Evolutionary conservation across 2,888 invertebrate species (phyloP).

Genomic region (Noctua fimbriata): DNA sequence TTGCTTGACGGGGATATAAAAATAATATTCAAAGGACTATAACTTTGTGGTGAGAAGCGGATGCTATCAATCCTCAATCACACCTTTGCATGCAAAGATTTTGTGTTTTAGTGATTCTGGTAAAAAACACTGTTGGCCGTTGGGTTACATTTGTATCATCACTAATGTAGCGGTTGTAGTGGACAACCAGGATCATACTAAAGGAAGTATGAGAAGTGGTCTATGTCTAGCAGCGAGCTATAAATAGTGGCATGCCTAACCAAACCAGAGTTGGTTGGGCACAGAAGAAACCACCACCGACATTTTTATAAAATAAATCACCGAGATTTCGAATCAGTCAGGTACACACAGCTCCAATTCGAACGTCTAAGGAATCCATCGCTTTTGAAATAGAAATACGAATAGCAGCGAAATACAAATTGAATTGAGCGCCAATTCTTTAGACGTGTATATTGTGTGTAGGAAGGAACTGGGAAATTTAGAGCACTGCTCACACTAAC

Average conservation of each 20-base stretch:
- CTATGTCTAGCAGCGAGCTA: too few relatives aligned
- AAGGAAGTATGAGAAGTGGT: neutral
- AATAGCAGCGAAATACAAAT: conserved; percentile 57
- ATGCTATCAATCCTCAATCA: conserved; percentile 21
- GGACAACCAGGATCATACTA: neutral
- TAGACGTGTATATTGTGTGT: conserved; percentile 14
- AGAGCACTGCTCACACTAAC: conserved; percentile 3
- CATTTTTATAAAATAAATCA: conserved; percentile 22
- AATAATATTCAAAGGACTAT: conserved; percentile 22
- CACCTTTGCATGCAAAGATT: neutral
- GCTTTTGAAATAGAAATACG: conserved; percentile 56
- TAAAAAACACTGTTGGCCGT: neutral
- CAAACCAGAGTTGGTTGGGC: neutral
- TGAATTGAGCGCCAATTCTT: conserved; percentile 52
- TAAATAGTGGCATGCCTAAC: too few relatives aligned
- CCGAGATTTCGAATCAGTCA: conserved; percentile 25
- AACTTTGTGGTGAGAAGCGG: conserved; percentile 24
- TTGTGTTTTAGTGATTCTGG: conserved; percentile 1
- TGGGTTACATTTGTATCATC: neutral
- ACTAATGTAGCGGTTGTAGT: neutral
- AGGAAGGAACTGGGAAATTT: conserved; percentile 13
- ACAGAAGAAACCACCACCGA: neutral
- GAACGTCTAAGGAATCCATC: conserved; percentile 52
- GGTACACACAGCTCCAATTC: conserved; percentile 41
- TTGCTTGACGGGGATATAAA: conserved; percentile 18